Percentiles rank a stretch among this genome's conserved stretches.
These are phyloP conservation scores for Fratercula arctica DNA, from an alignment of 2,797 vertebrate genomes.

Conservation along the genomic window DNA sequence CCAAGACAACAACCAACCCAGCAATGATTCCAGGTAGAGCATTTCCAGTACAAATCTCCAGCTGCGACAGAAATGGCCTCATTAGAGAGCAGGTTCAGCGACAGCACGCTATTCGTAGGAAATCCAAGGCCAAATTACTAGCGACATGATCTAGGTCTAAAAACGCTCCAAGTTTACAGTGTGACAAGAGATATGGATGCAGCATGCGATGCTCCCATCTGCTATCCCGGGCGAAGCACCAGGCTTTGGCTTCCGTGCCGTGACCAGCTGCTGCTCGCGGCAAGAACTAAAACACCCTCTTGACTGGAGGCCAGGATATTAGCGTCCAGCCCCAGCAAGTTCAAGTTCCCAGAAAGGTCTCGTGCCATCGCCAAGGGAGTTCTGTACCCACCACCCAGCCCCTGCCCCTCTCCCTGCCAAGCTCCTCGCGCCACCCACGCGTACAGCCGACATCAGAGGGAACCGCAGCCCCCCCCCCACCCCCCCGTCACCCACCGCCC, in stretches of 20 bases:
- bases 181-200: neutral
- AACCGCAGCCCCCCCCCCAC: neutral
- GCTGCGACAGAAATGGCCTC: neutral
- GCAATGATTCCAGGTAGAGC: neutral
- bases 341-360: neutral
- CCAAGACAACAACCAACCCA: neutral
- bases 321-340: neutral
- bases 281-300: neutral
- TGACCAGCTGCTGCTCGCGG: slow-evolving; percentile 12
- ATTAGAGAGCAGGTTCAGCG: neutral
- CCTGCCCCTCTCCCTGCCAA: neutral
- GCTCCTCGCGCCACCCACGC: neutral
- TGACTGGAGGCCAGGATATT: slow-evolving; percentile 7
- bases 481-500: fast-evolving
- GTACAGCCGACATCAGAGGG: neutral
- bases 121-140: neutral
- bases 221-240: fast-evolving
- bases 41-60: neutral
- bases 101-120: neutral
- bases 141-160: neutral
- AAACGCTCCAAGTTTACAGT: neutral
- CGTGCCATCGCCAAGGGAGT: neutral
- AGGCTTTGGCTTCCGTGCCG: neutral
- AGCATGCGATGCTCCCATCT: neutral
- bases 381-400: neutral